These are phyloP conservation scores for Siphlonurus alternatus DNA, from an alignment of 2,888 invertebrate species.

Conservation along the genomic window DNA sequence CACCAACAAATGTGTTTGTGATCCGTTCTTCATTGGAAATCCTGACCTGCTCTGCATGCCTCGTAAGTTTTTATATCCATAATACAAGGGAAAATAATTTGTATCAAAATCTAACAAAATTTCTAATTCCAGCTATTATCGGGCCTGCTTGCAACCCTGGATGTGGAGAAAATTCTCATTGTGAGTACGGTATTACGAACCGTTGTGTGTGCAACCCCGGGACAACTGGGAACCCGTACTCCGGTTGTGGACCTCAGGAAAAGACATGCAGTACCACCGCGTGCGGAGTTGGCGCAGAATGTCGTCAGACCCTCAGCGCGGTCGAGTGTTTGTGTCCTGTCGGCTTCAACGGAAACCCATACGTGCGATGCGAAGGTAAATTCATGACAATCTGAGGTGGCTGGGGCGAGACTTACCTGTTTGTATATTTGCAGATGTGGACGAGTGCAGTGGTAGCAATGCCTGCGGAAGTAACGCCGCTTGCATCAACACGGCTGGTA, in stretches of 20 bases:
- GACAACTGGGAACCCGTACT: slow-evolving; percentile 74
- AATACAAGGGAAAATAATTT: background rate
- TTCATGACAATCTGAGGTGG: background rate
- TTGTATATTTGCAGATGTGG: slow-evolving; percentile 35
- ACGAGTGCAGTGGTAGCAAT: slow-evolving; percentile 55
- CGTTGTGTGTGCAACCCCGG: slow-evolving; percentile 72
- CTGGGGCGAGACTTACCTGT: too few relatives aligned
- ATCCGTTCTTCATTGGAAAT: slow-evolving; percentile 75
- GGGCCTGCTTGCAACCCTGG: slow-evolving; percentile 62
- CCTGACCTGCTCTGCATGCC: slow-evolving; percentile 82
- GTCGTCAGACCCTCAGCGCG: slow-evolving; percentile 52
- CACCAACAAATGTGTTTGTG: slow-evolving; percentile 70
- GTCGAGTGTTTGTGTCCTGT: slow-evolving; percentile 68
- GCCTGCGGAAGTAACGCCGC: slow-evolving; percentile 73
- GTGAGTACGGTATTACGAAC: slow-evolving; percentile 61
- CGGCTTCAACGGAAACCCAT: slow-evolving; percentile 76
- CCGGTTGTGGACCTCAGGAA: slow-evolving; percentile 52
- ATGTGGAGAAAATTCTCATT: slow-evolving; percentile 72
- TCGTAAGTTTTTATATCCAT: slow-evolving; percentile 42
- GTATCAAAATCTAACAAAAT: slow-evolving; percentile 10
- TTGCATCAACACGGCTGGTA: slow-evolving; percentile 78
- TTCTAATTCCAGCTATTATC: slow-evolving; percentile 42
- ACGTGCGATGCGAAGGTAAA: slow-evolving; percentile 56
- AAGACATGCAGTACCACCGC: slow-evolving; percentile 51
- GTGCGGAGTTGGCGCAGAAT: slow-evolving; percentile 66